Evolutionary conservation across 1,140 invertebrate species (phyloP).

Genomic region (Zelostemma sp.): DNA sequence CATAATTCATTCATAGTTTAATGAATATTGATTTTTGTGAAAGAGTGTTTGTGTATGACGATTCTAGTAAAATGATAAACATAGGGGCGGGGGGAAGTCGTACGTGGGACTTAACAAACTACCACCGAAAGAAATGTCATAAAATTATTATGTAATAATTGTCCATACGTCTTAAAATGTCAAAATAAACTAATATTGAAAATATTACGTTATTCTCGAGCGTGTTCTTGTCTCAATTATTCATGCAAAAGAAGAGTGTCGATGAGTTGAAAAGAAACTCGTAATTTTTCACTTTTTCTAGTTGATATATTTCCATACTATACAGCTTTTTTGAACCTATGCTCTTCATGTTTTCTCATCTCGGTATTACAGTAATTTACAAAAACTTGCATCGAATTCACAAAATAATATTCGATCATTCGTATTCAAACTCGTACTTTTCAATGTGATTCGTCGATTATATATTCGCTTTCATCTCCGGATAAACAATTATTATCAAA

Average conservation of each 20-base stretch:
- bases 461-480: not conserved
- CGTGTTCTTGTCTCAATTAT: slow-evolving; percentile 1
- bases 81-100: slow-evolving; percentile 39
- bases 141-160: slow-evolving; percentile 71
- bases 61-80: slow-evolving; percentile 50
- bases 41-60: slow-evolving; percentile 56
- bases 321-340: slow-evolving; percentile 2
- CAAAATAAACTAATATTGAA: slow-evolving; percentile 68
- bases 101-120: slow-evolving; percentile 61
- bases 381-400: not conserved
- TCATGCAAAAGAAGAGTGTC: no score
- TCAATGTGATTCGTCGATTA: not conserved
- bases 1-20: slow-evolving; percentile 65
- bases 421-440: not conserved
- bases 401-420: not conserved
- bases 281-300: not conserved
- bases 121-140: slow-evolving; percentile 66
- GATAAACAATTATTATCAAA: slow-evolving; percentile 4
- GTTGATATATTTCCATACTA: slow-evolving; percentile 1
- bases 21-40: slow-evolving; percentile 58
- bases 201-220: slow-evolving; percentile 19
- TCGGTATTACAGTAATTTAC: not conserved
- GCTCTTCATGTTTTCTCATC: not conserved
- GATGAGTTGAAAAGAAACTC: not conserved
- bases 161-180: slow-evolving; percentile 70